Percentiles rank a stretch among this genome's conserved stretches.
phyloP scores from a whole-genome alignment of 2,888 invertebrate species.

The Pristionchus mayeri region DNA sequence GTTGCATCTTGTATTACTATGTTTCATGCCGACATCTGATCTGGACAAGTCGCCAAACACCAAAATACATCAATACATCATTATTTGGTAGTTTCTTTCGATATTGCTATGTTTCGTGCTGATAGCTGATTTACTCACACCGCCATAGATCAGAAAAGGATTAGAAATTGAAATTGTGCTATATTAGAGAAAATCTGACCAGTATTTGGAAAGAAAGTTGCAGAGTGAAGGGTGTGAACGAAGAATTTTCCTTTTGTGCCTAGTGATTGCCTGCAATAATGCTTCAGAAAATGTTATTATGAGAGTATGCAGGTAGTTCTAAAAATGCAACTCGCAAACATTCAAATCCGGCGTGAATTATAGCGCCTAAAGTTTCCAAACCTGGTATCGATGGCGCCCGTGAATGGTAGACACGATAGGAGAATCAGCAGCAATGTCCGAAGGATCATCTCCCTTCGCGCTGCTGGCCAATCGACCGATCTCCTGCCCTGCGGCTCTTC shows the following conservation, averaged over 20 bases:
- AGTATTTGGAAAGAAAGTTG: slow-evolving; percentile 68
- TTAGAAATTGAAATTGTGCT: neutral
- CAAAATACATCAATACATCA: neutral
- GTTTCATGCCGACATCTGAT: too few relatives aligned
- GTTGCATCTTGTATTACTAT: too few relatives aligned
- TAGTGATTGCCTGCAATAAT: slow-evolving; percentile 53
- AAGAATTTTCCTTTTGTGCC: slow-evolving; percentile 66
- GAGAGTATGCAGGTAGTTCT: too few relatives aligned
- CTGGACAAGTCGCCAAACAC: neutral
- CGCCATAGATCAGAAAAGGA: too few relatives aligned
- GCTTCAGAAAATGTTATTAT: too few relatives aligned
- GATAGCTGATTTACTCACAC: too few relatives aligned
- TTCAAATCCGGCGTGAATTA: too few relatives aligned
- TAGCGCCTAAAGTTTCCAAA: too few relatives aligned
- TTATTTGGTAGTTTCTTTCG: too few relatives aligned
- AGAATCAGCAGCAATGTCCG: neutral
- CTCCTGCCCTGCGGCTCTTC: neutral
- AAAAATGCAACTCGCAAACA: too few relatives aligned
- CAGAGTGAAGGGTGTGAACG: slow-evolving; percentile 73
- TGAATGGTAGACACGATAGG: neutral
- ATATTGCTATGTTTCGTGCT: too few relatives aligned
- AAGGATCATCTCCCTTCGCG: neutral
- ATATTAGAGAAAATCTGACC: slow-evolving; percentile 63
- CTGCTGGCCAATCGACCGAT: neutral
- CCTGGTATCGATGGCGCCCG: neutral